Evolutionary conservation across 2,888 invertebrate genomes (phyloP).

Genomic region (Mycalesis mineus): DNA sequence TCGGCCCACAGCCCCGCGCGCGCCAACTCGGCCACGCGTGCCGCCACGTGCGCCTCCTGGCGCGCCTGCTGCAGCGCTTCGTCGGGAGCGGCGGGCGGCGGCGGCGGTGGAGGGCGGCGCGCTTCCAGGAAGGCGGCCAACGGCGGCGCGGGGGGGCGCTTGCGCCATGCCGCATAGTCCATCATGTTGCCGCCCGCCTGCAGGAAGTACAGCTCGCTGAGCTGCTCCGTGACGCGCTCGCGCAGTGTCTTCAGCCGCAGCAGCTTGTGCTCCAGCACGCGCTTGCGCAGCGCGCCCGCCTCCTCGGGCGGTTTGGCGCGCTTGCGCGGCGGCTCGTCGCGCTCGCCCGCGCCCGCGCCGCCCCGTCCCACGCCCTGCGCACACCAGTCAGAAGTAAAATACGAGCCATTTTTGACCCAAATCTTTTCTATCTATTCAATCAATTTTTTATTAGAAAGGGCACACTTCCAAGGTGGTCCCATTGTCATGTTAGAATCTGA

Average conservation of each 20-base stretch:
- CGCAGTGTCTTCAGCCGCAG: constrained; percentile 82
- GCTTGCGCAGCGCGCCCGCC: constrained; percentile 75
- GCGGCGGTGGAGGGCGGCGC: constrained; percentile 76
- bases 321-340: constrained; percentile 32
- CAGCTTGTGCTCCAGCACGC: constrained; percentile 84
- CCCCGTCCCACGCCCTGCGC: constrained; percentile 8
- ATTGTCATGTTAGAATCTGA: no score
- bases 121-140: constrained; percentile 86
- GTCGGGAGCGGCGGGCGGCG: constrained; percentile 80
- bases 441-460: no score
- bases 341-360: constrained; percentile 53
- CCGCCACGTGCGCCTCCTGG: constrained; percentile 95
- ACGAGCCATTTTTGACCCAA: no score
- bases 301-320: constrained; percentile 42
- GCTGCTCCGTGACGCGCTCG: constrained; percentile 86
- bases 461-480: no score
- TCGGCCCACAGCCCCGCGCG: constrained; percentile 97
- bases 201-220: constrained; percentile 91
- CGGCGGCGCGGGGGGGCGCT: constrained; percentile 86
- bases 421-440: no score
- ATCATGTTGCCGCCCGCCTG: constrained; percentile 92
- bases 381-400: no score
- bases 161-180: constrained; percentile 91
- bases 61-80: constrained; percentile 67
- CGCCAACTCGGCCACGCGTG: constrained; percentile 93